Evolutionary conservation across 2,888 invertebrate genomes (phyloP), one percentile per base, ranked within the genome.

Genomic region (Xanthorhoe spadicearia): DNA sequence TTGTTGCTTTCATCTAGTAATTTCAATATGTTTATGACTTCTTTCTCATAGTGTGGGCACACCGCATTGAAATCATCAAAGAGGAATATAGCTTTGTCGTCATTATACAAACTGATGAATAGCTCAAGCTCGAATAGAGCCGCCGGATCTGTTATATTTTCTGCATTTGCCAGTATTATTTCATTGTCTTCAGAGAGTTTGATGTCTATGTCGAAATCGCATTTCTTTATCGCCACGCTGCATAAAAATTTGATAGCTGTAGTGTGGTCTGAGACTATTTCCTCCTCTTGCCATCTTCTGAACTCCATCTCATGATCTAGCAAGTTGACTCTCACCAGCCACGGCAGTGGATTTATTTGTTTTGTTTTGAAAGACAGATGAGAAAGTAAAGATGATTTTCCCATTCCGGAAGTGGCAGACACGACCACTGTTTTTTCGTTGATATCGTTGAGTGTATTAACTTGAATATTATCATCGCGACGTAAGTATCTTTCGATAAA

Each of bases 11-110:
- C n/a, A 64, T 77, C 64, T 9, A 83, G 72, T 9, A 64, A 59
- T 53, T 69, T 77, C 17, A 83, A 66, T 57, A 82, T 61, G 63
- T 68, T 60, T 5, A 80, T 66, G 0, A 77, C 78, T 70, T 83
- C 79, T 32, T 71, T 74, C 48, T 78, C 79, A 50, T 78, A 77
- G 60, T 76, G 74, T 0, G 80, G 78, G 59, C 74, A 78, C 49
- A 82, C 74, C 69, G 74, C 77, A 48, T 82, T 79, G 61, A 79
- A 83, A 10, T 80, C 81, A 56, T 83, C 80, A 66, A 83, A 80
- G 23, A 83, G 61, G 38, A 83, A 76, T 68, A 81, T 72, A 1
- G 80, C 55, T 35, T 79, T 72, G 3, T 73, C 73, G 13, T 64
- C 63, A 58, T 82, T 82, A 32, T 74, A 83, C 61, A 74, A 74